Conservation (phyloP, 2,113 vertebrate genomes). For the Hyla sarda region DNA sequence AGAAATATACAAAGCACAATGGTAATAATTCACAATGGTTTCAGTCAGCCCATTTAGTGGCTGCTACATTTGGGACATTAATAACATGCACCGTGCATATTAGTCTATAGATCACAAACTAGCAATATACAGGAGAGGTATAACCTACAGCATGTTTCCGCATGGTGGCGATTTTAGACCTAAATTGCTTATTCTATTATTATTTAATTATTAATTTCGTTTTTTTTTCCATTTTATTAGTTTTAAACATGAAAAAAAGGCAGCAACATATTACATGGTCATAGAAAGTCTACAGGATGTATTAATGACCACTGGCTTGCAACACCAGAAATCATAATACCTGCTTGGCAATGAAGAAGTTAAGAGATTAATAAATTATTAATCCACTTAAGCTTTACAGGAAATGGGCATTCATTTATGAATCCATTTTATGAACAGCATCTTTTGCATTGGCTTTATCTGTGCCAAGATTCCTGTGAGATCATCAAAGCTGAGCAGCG, state of each 20-base stretch:
- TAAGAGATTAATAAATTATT: conserved; percentile 46
- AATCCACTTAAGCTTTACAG: conserved; percentile 35
- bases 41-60: no score
- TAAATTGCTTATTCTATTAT: neutral
- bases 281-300: neutral
- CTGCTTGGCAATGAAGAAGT: conserved; percentile 12
- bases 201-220: neutral
- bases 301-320: neutral
- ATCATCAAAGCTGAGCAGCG: conserved; percentile 42
- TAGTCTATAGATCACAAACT: no score
- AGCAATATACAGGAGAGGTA: no score
- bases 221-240: no score
- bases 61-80: no score
- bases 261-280: neutral
- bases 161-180: neutral
- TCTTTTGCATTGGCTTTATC: conserved; percentile 1
- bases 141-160: no score
- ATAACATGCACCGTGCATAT: no score
- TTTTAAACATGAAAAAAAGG: neutral
- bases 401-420: conserved; percentile 33
- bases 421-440: conserved; percentile 49
- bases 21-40: no score
- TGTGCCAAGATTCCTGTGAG: conserved; percentile 42
- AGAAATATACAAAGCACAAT: no score
- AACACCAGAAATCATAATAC: neutral